Evolutionary conservation across 2,888 invertebrate genomes (phyloP).

Genomic region (Pachycephus smyrnensis): DNA sequence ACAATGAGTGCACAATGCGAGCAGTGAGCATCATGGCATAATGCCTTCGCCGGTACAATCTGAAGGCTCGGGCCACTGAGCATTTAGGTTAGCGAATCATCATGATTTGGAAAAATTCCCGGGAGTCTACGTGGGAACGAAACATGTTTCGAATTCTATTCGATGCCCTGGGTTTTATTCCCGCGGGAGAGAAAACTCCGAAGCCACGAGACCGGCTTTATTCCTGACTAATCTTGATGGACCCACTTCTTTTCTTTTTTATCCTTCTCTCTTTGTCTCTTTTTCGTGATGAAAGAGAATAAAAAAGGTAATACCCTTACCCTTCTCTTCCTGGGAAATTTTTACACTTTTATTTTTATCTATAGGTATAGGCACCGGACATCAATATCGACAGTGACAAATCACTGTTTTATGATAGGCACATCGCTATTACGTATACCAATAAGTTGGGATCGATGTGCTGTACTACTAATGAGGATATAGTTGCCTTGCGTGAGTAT

Average conservation of each 20-base stretch:
- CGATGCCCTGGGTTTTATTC: slow-evolving; percentile 6
- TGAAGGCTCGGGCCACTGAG: slow-evolving; percentile 43
- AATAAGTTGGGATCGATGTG: not conserved
- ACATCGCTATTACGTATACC: not conserved
- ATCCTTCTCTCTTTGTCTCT: not conserved
- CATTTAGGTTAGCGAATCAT: slow-evolving; percentile 58
- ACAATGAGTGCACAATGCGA: slow-evolving; percentile 55
- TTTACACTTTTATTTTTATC: not conserved
- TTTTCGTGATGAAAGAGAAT: not conserved
- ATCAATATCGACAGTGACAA: not conserved
- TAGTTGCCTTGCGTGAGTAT: not conserved
- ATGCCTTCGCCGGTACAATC: slow-evolving; percentile 41
- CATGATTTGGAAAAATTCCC: slow-evolving; percentile 56
- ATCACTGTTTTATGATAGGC: not conserved
- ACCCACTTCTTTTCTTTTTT: not conserved
- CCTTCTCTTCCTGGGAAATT: not conserved
- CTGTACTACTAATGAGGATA: not conserved
- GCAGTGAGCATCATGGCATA: slow-evolving; percentile 30
- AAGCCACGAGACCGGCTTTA: not conserved
- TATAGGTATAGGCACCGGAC: not conserved
- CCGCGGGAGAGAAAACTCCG: slow-evolving; percentile 3
- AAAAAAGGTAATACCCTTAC: not conserved
- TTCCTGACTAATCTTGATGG: not conserved
- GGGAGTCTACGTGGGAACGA: slow-evolving; percentile 51
- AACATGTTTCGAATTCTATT: slow-evolving; percentile 50